These are phyloP conservation scores for Osmerus eperlanus DNA, from an alignment of 2,113 vertebrate genomes.

Conservation along the genomic window DNA sequence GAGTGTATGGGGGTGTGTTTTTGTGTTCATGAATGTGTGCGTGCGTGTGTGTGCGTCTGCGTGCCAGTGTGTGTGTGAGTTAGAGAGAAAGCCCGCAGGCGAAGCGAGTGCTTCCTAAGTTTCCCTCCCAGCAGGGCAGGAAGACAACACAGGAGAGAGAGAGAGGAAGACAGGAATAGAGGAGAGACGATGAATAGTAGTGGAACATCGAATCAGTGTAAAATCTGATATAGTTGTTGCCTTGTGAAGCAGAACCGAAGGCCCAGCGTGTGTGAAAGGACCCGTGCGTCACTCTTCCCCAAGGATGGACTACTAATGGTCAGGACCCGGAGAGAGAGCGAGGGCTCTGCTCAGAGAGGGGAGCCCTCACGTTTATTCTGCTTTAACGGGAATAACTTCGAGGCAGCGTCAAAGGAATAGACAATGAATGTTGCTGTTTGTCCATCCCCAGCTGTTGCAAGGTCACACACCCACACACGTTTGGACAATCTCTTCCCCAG, in stretches of 20 bases:
- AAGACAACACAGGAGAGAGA: neutral
- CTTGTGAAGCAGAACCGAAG: neutral
- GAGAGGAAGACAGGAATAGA: neutral
- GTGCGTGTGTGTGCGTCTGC: neutral
- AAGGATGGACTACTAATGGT: neutral
- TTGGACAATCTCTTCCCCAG: neutral
- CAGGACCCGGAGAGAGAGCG: neutral
- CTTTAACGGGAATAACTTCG: neutral
- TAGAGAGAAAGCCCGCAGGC: neutral
- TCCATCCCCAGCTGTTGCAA: neutral
- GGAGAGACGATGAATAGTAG: constrained; percentile 15
- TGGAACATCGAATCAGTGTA: neutral
- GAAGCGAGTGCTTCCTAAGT: neutral
- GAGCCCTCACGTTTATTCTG: neutral
- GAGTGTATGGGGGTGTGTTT: constrained; percentile 29
- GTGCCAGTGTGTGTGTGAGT: constrained; percentile 13
- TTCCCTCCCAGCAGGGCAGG: neutral
- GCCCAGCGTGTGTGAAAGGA: neutral
- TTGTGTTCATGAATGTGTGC: neutral
- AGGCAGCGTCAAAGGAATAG: constrained; percentile 6
- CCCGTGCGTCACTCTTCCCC: neutral
- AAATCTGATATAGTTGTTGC: neutral
- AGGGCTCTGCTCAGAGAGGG: too few species aligned
- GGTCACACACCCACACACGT: constrained; percentile 7
- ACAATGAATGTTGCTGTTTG: neutral